Evolutionary conservation across 1,140 invertebrate species (phyloP), one percentile per base, ranked within the genome.

Genomic region (Megalonaias nervosa): DNA sequence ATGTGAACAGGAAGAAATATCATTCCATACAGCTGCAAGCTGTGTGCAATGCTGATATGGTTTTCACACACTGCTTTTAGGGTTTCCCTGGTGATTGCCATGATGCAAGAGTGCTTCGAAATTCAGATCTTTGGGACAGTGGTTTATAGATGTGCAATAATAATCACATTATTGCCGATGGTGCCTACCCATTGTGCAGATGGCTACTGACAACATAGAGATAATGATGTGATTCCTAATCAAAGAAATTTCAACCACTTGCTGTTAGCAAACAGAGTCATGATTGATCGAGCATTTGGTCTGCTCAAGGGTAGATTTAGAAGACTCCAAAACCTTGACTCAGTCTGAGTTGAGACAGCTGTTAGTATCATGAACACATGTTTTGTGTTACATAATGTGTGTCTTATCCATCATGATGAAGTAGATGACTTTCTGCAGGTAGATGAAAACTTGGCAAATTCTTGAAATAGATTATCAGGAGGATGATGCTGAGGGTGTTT

Each of bases 311-410:
- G 4, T 48, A 48, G 38, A 48, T 48, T 6, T 48, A 48, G 38
- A 48, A 48, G 11, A 48, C 38, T 48, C 38, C 11, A 48, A 48
- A 48, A 48, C 38, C 38, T 48, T 48, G 38, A 48, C 5, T 9
- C 6, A 11, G 38, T 48, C 11, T 48, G 5, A 11, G 11, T 48
- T 48, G 9, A 48, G 38, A 48, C 38, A 48, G 4, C 38, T 48
- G 38, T 48, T 48, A 65, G 86, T 19, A 72, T 74, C 2, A 76
- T 79, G 2, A 72, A 71, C 23, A 67, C 84, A 14, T 83, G 83
- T 72, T 90, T 86, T 73, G 82, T 90, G 13, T 71, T 91, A 69
- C 87, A 90, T 67, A 89, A 91, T 74, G 71, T 90, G 6, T 89
- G 13, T 72, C 15, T 64, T 55, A 16, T 48, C 4, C 38, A 9